Evolutionary conservation across 2,888 invertebrate genomes (phyloP).

Genomic region (Phorcus lineatus): DNA sequence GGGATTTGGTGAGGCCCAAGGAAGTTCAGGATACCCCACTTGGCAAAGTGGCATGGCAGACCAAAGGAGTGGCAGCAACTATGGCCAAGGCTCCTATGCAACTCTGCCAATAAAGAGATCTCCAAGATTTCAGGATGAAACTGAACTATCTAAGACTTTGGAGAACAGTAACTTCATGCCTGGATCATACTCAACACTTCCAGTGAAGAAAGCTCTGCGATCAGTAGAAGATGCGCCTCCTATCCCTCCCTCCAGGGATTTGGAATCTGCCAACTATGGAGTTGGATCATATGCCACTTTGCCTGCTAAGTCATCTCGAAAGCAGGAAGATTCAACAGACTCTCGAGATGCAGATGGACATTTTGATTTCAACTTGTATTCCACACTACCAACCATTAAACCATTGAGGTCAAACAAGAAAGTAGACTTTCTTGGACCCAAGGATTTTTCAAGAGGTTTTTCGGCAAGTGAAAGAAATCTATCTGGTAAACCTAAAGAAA

Average conservation of each 20-base stretch:
- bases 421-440: slow-evolving; percentile 23
- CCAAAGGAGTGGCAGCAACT: slow-evolving; percentile 29
- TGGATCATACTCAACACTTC: slow-evolving; percentile 57
- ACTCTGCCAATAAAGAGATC: slow-evolving; percentile 50
- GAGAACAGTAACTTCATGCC: slow-evolving; percentile 34
- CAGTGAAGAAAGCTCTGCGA: slow-evolving; percentile 35
- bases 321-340: slow-evolving; percentile 8
- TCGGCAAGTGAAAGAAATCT: slow-evolving; percentile 11
- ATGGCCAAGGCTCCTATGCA: slow-evolving; percentile 51
- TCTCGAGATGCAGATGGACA: slow-evolving; percentile 34
- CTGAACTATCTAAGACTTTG: slow-evolving; percentile 16
- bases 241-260: slow-evolving; percentile 1
- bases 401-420: slow-evolving; percentile 43
- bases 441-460: neutral
- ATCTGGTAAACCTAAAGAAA: neutral
- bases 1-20: slow-evolving; percentile 26
- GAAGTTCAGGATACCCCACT: neutral
- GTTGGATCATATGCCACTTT: slow-evolving; percentile 57
- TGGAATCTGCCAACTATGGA: slow-evolving; percentile 35
- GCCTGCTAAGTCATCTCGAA: slow-evolving; percentile 40
- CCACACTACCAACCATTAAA: slow-evolving; percentile 54
- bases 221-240: neutral
- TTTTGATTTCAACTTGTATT: slow-evolving; percentile 45
- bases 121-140: neutral
- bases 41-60: slow-evolving; percentile 22